Conservation (phyloP, 53 echinoderm and acorn worm species). For the Holothuria scabra region DNA sequence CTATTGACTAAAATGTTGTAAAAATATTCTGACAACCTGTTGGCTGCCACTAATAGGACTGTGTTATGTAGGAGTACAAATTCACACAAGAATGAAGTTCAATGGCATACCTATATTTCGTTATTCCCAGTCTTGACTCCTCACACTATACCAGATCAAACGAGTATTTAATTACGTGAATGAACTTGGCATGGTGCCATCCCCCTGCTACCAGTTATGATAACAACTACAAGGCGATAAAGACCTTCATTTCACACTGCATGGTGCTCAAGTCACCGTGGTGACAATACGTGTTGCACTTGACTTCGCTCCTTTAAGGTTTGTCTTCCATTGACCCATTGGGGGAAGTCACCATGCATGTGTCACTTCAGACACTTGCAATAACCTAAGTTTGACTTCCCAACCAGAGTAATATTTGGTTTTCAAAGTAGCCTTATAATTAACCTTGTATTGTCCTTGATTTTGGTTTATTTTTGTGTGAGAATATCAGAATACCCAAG, state of each 20-base stretch:
- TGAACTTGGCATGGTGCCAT: conserved; percentile 31
- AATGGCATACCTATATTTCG: no score
- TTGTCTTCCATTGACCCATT: conserved; percentile 24
- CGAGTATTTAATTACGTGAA: background rate
- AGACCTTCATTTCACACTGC: conserved; percentile 21
- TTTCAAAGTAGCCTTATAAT: background rate
- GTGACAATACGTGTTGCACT: background rate
- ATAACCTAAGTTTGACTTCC: background rate
- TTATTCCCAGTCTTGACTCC: no score
- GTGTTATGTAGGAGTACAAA: no score
- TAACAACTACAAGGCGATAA: conserved; percentile 5
- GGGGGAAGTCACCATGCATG: conserved; percentile 9
- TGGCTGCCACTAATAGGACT: no score
- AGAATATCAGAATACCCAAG: background rate
- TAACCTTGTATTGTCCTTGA: conserved; percentile 13
- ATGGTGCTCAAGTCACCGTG: conserved; percentile 38
- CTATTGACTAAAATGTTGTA: no score
- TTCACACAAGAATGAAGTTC: no score
- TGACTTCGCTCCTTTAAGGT: conserved; percentile 1
- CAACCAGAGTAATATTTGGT: background rate
- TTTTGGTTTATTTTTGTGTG: conserved; percentile 5
- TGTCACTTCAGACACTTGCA: background rate
- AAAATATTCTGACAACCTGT: no score
- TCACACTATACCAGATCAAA: no score
- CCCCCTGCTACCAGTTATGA: background rate